Base-by-base conservation (phyloP, 1,140 invertebrate species). In the Drosophila teissieri region DNA sequence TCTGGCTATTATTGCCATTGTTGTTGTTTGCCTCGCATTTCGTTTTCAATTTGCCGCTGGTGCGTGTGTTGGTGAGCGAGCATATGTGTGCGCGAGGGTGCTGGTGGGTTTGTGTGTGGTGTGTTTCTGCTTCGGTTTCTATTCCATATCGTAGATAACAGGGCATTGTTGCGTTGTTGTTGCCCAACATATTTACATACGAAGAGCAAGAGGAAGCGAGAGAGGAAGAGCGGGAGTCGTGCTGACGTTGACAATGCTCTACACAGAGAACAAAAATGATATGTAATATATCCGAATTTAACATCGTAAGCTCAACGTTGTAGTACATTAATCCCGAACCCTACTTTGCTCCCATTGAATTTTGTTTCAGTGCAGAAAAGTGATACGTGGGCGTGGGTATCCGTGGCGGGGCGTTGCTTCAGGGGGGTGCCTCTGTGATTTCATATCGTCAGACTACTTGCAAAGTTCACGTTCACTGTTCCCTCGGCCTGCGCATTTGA, bases 111-210 rank as follows among this genome's bases (percentile, higher is more conserved):
- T 62, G 31, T 73, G 56, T 55, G 61, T 61, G 63, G 68, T 46
- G 54, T 55, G 60, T 83, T 82, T 83, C 76, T 65, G 60, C 64
- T 57, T 70, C 65, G 65, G 68, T 70, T 72, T 72, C 68, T 70
- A 72, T 72, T 72, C 67, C 68, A 67, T 72, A 67, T 70, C 60
- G 65, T 58, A 80, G 80, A 84, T 83, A 83, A 83, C 80, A 80
- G 70, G 69, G 63, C 63, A 70, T 57, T 72, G 48, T 54, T 53
- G 53, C 27, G 42, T 40, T 75, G 61, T 75, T 75, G 40, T 61
- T 69, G 49, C 75, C 49, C 75, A 78, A 73, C 78, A 80, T 82
- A 86, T 86, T 86, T 88, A 86, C 83, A 88, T 86, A 76, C 48
- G 15, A 14, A 17, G 45, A 19, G 19, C 8, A 34, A 17, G 54